Evolutionary conservation across 2,888 invertebrate species (phyloP), one percentile per base, ranked within the genome.

Genomic region (Automeris io): DNA sequence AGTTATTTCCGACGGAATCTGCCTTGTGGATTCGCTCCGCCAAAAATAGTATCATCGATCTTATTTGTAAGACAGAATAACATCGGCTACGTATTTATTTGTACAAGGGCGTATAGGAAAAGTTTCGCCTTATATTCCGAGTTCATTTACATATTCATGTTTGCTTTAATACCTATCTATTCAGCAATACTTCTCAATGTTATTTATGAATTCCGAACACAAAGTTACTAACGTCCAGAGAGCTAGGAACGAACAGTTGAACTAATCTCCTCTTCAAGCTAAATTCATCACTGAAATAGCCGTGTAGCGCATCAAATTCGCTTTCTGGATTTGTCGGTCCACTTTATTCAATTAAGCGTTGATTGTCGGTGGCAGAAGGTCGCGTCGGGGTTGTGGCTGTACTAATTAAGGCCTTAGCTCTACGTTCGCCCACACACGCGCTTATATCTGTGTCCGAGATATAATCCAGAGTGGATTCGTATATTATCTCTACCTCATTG

Each of bases 31-130:
- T 81, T 76, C 65, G 74, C 72, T 70, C 70, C 53, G 74, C 66
- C 77, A 53, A 72, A 81, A 83, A 83, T 85, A 85, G 82, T 72
- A 77, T 68, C 79, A 75, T 78, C 76, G 73, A 73, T 80, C 75
- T 77, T 80, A 80, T 81, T 74, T 65, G 70, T 70, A 62, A 59
- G 61, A 63, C 61, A 57, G 69, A 70, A 72, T 73, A 77, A 73
- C 74, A 68, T 54, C 54, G 58, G 63, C 64, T 51, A 52, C 57
- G 52, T 73, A 69, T 78, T 75, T 79, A 72, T 74, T 79, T 78
- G 70, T 62, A 57, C 62, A 62, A 49, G 46, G 48, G 60, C 60
- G 63, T 63, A 61, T 61, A 57, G 58, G 59, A 63, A 61, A 70
- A 66, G 46, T 64, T 67, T 47, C 54, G 62, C 57, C 55, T 55